phyloP scores from a whole-genome alignment of 2,888 invertebrate species.

The Apoda limacodes region DNA sequence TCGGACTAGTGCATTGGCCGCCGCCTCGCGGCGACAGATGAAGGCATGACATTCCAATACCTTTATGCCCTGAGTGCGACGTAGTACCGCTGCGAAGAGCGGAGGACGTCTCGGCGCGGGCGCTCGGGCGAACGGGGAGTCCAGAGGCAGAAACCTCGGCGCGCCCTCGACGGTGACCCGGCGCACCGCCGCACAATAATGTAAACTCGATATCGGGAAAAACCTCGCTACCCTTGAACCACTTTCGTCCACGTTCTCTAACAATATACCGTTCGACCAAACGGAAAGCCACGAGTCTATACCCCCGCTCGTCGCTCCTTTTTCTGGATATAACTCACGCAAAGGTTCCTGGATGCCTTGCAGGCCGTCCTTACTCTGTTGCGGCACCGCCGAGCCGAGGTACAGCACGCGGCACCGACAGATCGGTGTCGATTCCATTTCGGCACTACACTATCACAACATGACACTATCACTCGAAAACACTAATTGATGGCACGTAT shows the following conservation, averaged over 20 bases:
- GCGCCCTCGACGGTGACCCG: slow-evolving; percentile 82
- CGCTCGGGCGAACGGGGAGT: slow-evolving; percentile 94
- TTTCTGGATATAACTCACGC: slow-evolving; percentile 94
- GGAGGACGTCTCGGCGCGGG: slow-evolving; percentile 96
- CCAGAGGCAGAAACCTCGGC: slow-evolving; percentile 92
- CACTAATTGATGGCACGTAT: slow-evolving; percentile 34
- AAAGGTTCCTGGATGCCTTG: slow-evolving; percentile 98
- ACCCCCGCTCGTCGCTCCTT: slow-evolving; percentile 89
- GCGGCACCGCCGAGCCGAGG: slow-evolving; percentile 95
- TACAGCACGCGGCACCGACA: slow-evolving; percentile 97
- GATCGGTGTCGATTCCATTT: slow-evolving; percentile 89
- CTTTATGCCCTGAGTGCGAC: slow-evolving; percentile 96
- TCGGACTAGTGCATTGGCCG: slow-evolving; percentile 96
- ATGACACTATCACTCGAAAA: slow-evolving; percentile 51
- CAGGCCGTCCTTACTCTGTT: slow-evolving; percentile 97
- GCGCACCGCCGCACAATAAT: slow-evolving; percentile 96
- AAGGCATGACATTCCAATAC: slow-evolving; percentile 99
- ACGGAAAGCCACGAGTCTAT: slow-evolving; percentile 97
- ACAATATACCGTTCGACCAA: slow-evolving; percentile 94
- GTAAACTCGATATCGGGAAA: slow-evolving; percentile 94
- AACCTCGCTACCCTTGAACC: slow-evolving; percentile 94
- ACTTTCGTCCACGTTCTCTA: slow-evolving; percentile 97
- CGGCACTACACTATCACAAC: slow-evolving; percentile 60
- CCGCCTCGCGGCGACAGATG: slow-evolving; percentile 95
- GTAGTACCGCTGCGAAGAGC: slow-evolving; percentile 94